Evolutionary conservation across 1,140 invertebrate genomes (phyloP).

Genomic region (Antheraea pernyi): DNA sequence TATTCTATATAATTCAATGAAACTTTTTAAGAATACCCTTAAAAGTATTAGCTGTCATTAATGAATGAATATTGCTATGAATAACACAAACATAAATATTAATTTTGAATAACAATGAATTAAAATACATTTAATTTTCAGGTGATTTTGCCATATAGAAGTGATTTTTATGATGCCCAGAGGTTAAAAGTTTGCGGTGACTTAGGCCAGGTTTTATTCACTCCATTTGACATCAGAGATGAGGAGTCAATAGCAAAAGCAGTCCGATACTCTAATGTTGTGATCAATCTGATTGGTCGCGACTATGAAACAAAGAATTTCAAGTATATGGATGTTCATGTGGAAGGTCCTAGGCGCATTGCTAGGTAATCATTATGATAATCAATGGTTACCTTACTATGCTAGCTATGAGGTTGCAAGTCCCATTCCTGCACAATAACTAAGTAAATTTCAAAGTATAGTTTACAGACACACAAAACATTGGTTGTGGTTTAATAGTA

Average conservation of each 20-base stretch:
- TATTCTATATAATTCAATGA: too few relatives aligned
- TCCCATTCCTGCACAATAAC: too few relatives aligned
- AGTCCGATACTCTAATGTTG: conserved; percentile 97
- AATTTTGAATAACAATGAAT: not conserved
- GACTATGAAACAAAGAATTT: conserved; percentile 96
- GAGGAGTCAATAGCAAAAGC: conserved; percentile 93
- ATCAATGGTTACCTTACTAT: not conserved
- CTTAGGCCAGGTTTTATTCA: conserved; percentile 96
- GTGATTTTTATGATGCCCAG: conserved; percentile 89
- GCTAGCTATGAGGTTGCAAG: too few relatives aligned
- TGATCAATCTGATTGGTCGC: conserved; percentile 96
- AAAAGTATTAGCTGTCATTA: too few relatives aligned
- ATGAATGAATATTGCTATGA: too few relatives aligned
- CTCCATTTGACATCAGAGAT: conserved; percentile 92
- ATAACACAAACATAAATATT: too few relatives aligned
- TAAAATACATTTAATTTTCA: conserved; percentile 72
- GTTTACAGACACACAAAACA: too few relatives aligned
- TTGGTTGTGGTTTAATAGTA: too few relatives aligned
- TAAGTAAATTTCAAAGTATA: too few relatives aligned
- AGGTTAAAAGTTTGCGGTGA: conserved; percentile 93
- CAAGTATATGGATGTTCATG: conserved; percentile 89
- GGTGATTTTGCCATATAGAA: conserved; percentile 95
- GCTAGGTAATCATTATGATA: conserved; percentile 77
- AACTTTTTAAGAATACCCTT: too few relatives aligned
- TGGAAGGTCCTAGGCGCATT: conserved; percentile 85